A percentile compares a stretch with the other conserved stretches of the same genome.
Evolutionary conservation across 2,113 vertebrate genomes (phyloP).

Genomic region (Sander vitreus): DNA sequence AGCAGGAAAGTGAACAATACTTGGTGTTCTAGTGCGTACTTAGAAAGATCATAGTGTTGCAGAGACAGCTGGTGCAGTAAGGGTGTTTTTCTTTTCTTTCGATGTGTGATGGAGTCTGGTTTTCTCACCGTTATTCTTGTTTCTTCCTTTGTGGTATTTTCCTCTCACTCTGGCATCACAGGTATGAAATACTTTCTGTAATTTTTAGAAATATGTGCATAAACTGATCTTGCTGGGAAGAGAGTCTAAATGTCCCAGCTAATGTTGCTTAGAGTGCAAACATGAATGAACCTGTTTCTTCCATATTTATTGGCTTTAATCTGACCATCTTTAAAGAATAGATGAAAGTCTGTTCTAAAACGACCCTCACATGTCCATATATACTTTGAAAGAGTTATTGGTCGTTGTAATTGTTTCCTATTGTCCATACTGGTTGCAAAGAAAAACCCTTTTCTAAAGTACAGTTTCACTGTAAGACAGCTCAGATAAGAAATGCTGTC

Average conservation of each 20-base stretch:
- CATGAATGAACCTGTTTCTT: neutral
- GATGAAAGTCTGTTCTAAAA: neutral
- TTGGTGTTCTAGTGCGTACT: constrained; percentile 25
- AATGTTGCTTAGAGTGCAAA: constrained; percentile 1
- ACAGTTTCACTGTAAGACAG: neutral
- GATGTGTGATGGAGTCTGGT: constrained; percentile 70
- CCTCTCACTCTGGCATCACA: constrained; percentile 34
- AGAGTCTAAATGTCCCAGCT: neutral
- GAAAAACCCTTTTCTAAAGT: neutral
- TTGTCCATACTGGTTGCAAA: neutral
- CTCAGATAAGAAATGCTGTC: constrained; percentile 15
- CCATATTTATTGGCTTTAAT: neutral
- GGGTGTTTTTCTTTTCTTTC: constrained; percentile 17
- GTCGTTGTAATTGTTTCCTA: neutral
- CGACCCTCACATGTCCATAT: neutral
- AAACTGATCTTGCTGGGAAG: neutral
- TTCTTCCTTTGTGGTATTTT: constrained; percentile 37
- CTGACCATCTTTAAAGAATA: neutral
- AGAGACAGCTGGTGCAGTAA: constrained; percentile 42
- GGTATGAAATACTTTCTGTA: constrained; percentile 65
- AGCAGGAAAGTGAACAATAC: constrained; percentile 43
- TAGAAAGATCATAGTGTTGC: constrained; percentile 56
- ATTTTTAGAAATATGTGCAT: constrained; percentile 12
- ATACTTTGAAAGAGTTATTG: neutral
- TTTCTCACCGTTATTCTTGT: constrained; percentile 59